A percentile compares a stretch with the other conserved stretches of the same genome.
phyloP scores from a whole-genome alignment of 2,888 invertebrate genomes.

The Cryptus viduatorius region DNA sequence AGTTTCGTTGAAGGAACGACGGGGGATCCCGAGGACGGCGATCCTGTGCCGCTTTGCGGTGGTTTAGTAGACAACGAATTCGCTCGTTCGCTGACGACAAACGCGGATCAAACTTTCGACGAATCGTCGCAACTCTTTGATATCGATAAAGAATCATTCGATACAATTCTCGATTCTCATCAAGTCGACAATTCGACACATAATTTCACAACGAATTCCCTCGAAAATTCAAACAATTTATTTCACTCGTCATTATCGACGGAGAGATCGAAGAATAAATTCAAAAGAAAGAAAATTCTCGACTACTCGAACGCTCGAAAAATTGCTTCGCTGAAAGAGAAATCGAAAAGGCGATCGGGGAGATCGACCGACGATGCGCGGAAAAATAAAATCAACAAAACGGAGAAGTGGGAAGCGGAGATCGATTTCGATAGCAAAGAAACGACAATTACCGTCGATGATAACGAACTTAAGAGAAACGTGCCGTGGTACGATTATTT shows the following conservation, averaged over 20 bases:
- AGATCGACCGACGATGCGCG: conserved; percentile 37
- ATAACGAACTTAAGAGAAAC: conserved; percentile 40
- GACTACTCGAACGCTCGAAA: conserved; percentile 54
- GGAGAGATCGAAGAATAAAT: neutral
- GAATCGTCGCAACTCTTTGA: conserved; percentile 27
- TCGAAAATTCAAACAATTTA: neutral
- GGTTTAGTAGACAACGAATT: conserved; percentile 35
- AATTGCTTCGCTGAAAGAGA: neutral
- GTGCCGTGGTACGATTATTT: conserved; percentile 44
- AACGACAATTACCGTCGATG: neutral
- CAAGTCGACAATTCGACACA: neutral
- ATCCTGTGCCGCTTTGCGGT: conserved; percentile 51
- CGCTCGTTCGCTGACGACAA: conserved; percentile 27
- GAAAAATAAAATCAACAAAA: conserved; percentile 36
- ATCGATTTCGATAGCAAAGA: conserved; percentile 42
- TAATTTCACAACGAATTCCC: neutral
- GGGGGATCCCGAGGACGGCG: conserved; percentile 37
- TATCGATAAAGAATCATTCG: neutral
- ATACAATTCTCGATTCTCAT: neutral
- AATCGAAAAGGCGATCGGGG: conserved; percentile 28
- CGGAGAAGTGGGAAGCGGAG: conserved; percentile 58
- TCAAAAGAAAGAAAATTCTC: conserved; percentile 27
- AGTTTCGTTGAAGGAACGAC: conserved; percentile 36
- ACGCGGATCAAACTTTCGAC: neutral
- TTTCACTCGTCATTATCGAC: neutral